Conservation (phyloP, 2,797 vertebrate genomes). For the Steatocranus sp. region DNA sequence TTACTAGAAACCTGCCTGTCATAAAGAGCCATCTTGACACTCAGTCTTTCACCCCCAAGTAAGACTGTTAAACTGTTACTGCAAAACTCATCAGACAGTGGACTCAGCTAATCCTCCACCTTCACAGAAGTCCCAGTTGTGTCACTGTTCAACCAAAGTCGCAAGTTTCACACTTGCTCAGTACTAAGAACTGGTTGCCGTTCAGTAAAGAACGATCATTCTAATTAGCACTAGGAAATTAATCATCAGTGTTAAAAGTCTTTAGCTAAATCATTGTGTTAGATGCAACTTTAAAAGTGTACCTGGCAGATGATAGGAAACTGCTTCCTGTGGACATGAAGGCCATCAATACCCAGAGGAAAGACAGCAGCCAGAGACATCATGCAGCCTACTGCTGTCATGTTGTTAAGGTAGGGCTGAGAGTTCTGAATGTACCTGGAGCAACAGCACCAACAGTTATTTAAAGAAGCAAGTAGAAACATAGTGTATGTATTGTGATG, state of each 20-base stretch:
- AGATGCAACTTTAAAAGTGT: not conserved
- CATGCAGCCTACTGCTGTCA: slow-evolving; percentile 89
- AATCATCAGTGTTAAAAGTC: not conserved
- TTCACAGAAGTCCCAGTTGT: not conserved
- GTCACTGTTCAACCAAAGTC: not conserved
- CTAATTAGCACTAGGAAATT: not conserved
- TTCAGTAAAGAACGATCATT: not conserved
- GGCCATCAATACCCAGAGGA: slow-evolving; percentile 86
- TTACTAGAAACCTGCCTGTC: not conserved
- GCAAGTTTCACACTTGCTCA: not conserved
- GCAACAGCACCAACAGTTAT: not conserved
- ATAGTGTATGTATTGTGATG: not conserved
- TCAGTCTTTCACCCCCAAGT: not conserved
- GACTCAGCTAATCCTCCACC: not conserved
- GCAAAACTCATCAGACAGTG: not conserved
- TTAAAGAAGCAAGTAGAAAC: not conserved
- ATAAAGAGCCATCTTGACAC: not conserved
- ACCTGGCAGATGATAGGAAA: slow-evolving; percentile 93
- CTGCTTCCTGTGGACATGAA: slow-evolving; percentile 79
- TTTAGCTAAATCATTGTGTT: not conserved
- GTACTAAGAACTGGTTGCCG: not conserved
- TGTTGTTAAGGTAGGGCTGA: slow-evolving; percentile 90
- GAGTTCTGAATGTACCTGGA: slow-evolving; percentile 93
- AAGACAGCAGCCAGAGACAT: slow-evolving; percentile 87
- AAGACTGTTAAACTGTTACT: not conserved